A percentile compares a stretch with the other conserved stretches of the same genome.
Conservation (phyloP, 2,888 invertebrate genomes). For the Polyommatus iphigenia region DNA sequence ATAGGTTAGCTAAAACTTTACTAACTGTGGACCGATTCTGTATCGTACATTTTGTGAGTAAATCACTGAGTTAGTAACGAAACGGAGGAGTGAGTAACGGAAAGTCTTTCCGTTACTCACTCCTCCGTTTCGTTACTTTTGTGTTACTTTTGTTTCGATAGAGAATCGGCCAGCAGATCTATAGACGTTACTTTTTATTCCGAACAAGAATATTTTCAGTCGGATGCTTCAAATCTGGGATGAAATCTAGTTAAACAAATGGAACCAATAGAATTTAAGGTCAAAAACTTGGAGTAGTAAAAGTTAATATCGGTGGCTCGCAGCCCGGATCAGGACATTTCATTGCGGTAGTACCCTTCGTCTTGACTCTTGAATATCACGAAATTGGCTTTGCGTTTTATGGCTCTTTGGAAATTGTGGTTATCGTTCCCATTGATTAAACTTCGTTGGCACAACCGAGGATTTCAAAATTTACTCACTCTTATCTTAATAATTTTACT, state of each 20-base stretch:
- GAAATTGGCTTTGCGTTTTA: slow-evolving; percentile 71
- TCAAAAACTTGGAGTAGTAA: slow-evolving; percentile 68
- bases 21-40: too few species aligned
- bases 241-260: not conserved
- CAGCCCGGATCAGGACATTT: slow-evolving; percentile 60
- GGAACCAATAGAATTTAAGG: slow-evolving; percentile 49
- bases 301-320: slow-evolving; percentile 66
- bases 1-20: too few species aligned
- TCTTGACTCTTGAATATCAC: slow-evolving; percentile 66
- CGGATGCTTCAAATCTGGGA: not conserved
- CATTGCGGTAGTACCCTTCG: slow-evolving; percentile 71
- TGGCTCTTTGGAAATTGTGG: slow-evolving; percentile 59
- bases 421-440: slow-evolving; percentile 59
- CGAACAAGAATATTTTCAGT: not conserved
- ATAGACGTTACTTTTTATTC: not conserved
- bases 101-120: too few species aligned
- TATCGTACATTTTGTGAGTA: too few species aligned
- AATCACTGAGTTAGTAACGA: too few species aligned
- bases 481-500: not conserved
- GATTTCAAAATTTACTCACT: slow-evolving; percentile 13
- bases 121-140: too few species aligned
- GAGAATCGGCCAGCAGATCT: too few species aligned
- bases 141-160: too few species aligned
- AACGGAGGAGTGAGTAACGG: too few species aligned
- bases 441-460: slow-evolving; percentile 43